Conservation (phyloP, 2,113 vertebrate genomes). For the Hipposideros armiger region DNA sequence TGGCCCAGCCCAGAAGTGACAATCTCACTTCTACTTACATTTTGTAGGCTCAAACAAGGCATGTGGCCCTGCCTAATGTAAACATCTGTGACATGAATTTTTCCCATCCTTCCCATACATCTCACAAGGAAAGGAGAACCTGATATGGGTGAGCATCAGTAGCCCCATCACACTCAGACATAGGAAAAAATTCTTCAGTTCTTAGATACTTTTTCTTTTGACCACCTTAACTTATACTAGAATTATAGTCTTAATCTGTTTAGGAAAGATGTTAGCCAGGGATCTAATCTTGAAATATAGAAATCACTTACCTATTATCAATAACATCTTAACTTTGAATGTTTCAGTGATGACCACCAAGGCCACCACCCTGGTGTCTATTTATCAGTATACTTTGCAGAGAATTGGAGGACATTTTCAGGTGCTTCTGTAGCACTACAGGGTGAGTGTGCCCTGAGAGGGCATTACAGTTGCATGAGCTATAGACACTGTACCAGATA, state of each 20-base stretch:
- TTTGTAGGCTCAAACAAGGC: neutral
- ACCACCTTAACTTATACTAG: neutral
- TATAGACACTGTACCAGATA: neutral
- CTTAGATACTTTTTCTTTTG: neutral
- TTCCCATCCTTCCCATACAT: neutral
- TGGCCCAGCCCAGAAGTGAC: neutral
- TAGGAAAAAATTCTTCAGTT: neutral
- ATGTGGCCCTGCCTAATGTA: neutral
- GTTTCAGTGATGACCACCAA: neutral
- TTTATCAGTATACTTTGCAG: neutral
- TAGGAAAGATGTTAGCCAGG: neutral
- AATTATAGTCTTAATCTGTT: conserved; percentile 35
- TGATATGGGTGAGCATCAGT: neutral
- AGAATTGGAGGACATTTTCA: neutral
- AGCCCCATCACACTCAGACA: neutral
- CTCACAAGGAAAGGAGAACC: neutral
- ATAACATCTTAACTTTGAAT: neutral
- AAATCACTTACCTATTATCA: neutral
- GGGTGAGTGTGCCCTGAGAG: neutral
- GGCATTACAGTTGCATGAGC: neutral
- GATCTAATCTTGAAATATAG: neutral
- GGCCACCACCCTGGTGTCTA: neutral
- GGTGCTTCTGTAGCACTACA: neutral
- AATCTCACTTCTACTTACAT: neutral
- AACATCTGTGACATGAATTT: neutral